These are phyloP conservation scores for Miichthys miiuy DNA, from an alignment of 2,797 vertebrate species.

Conservation along the genomic window DNA sequence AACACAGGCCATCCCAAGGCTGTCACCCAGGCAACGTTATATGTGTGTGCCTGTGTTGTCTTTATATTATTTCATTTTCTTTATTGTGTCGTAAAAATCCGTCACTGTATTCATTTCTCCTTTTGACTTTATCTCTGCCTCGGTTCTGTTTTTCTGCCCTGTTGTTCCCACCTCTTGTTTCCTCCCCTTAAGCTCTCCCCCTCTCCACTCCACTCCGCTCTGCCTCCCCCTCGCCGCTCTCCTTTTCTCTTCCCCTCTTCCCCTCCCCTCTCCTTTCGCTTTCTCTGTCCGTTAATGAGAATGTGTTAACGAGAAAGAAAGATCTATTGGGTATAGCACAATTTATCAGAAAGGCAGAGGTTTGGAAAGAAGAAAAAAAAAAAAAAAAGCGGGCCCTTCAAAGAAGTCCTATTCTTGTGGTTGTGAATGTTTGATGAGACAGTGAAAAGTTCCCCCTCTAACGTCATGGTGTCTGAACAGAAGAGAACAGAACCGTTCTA, in stretches of 20 bases:
- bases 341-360: constrained; percentile 88
- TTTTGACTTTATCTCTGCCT: constrained; percentile 57
- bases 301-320: constrained; percentile 89
- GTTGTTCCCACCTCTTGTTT: constrained; percentile 53
- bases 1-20: constrained; percentile 76
- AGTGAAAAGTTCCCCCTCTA: constrained; percentile 88
- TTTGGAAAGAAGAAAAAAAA: constrained; percentile 68
- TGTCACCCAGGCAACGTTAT: constrained; percentile 69
- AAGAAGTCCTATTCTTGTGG: constrained; percentile 90
- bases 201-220: constrained; percentile 13
- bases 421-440: constrained; percentile 91
- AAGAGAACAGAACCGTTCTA: constrained; percentile 90
- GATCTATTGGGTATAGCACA: constrained; percentile 86
- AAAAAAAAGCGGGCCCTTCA: constrained; percentile 83
- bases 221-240: constrained; percentile 41
- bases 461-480: constrained; percentile 88
- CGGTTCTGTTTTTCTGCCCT: constrained; percentile 43
- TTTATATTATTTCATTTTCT: constrained; percentile 52
- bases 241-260: constrained; percentile 31
- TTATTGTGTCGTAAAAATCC: constrained; percentile 47
- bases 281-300: constrained; percentile 85
- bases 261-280: constrained; percentile 58
- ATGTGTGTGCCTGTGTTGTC: constrained; percentile 30
- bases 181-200: background rate
- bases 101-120: constrained; percentile 52